Conservation (phyloP, 2,113 vertebrate genomes). For the Megatriorchis doriae region DNA sequence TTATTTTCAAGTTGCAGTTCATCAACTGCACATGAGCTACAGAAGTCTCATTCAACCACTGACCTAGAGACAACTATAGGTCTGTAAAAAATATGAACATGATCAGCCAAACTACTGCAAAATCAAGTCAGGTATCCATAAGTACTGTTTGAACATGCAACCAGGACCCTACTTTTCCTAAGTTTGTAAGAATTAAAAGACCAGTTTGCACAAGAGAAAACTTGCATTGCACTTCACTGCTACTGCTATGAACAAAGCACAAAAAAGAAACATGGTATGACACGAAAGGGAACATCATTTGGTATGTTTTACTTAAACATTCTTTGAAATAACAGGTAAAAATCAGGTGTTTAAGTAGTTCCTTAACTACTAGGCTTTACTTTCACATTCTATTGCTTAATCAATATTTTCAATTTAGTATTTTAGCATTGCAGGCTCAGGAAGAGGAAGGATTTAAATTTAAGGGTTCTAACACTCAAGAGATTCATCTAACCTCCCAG, state of each 20-base stretch:
- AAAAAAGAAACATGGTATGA: not conserved
- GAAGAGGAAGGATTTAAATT: not conserved
- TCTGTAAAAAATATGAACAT: not conserved
- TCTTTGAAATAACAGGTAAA: not conserved
- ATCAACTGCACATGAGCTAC: not conserved
- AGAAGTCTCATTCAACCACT: not conserved
- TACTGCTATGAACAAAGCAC: not conserved
- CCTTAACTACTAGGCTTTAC: not conserved
- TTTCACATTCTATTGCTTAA: not conserved
- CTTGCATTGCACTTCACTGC: not conserved
- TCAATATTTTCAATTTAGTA: not conserved
- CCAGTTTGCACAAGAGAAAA: not conserved
- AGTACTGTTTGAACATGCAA: not conserved
- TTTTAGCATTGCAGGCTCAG: not conserved
- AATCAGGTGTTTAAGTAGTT: not conserved
- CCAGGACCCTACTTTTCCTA: not conserved
- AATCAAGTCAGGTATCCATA: not conserved
- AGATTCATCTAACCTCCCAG: not conserved
- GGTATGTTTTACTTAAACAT: not conserved
- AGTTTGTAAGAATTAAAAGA: not conserved
- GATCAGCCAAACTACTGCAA: not conserved
- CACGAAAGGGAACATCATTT: not conserved
- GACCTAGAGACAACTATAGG: not conserved
- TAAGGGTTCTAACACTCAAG: not conserved
- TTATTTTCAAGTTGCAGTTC: not conserved